phyloP scores from a whole-genome alignment of 2,113 vertebrate species.

The Miniopterus natalensis region DNA sequence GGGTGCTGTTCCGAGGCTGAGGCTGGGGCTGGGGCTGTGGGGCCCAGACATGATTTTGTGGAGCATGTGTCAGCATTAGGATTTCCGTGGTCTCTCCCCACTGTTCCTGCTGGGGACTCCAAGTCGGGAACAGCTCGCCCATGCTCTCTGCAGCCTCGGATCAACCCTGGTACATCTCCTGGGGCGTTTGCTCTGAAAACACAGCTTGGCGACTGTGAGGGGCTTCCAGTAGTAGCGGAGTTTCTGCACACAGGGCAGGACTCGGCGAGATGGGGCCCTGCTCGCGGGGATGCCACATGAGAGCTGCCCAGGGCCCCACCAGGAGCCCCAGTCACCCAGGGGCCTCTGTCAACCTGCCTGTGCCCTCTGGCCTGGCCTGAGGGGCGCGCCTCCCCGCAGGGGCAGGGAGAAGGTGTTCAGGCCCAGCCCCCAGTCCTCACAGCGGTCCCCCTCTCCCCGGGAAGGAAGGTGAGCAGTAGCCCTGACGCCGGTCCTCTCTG shows the following conservation, averaged over 20 bases:
- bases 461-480: neutral
- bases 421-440: rapidly evolving
- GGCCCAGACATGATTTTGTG: neutral
- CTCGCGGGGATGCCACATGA: neutral
- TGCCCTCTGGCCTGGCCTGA: neutral
- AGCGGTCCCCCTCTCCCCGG: neutral
- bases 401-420: neutral
- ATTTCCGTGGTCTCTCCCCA: neutral
- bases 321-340: rapidly evolving
- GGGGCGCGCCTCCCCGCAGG: neutral
- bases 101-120: neutral
- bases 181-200: neutral
- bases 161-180: too few relatives aligned
- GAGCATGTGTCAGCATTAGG: neutral
- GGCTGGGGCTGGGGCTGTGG: neutral
- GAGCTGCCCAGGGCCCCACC: neutral
- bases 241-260: neutral
- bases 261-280: neutral
- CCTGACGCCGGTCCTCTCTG: neutral
- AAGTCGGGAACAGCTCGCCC: neutral
- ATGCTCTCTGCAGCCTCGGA: too few relatives aligned
- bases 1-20: rapidly evolving
- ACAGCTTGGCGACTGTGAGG: neutral
- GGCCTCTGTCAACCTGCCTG: neutral
- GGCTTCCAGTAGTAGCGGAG: rapidly evolving